Conservation (phyloP, 2,113 vertebrate species). For the Limnothrissa miodon region DNA sequence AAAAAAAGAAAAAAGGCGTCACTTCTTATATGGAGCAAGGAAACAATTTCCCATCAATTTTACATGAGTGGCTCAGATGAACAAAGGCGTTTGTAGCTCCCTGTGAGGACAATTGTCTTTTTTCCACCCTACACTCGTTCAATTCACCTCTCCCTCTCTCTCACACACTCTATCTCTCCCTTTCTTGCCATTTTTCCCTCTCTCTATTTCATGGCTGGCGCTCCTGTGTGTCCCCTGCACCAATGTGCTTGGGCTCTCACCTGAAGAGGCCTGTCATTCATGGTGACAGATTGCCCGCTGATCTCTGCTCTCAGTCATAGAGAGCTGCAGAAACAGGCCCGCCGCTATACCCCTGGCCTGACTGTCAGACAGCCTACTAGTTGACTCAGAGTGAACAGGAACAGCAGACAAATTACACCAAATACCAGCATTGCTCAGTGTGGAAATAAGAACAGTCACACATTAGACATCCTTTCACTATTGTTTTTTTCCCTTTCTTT, state of each 20-base stretch:
- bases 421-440: neutral
- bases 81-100: neutral
- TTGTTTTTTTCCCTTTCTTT: neutral
- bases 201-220: neutral
- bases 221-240: neutral
- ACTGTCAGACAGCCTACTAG: neutral
- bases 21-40: neutral
- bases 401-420: neutral
- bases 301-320: neutral
- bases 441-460: neutral
- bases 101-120: neutral
- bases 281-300: neutral
- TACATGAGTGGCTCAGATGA: neutral
- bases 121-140: neutral
- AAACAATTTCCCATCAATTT: neutral
- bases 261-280: constrained; percentile 3
- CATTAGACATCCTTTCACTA: neutral
- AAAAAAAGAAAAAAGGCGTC: neutral
- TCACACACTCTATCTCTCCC: neutral
- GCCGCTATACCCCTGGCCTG: neutral
- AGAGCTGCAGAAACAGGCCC: neutral
- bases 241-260: neutral
- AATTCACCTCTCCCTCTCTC: neutral
- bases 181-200: neutral
- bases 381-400: neutral